Conservation (phyloP, 2,888 invertebrate genomes). For the Xestoiulus laeticollis region DNA sequence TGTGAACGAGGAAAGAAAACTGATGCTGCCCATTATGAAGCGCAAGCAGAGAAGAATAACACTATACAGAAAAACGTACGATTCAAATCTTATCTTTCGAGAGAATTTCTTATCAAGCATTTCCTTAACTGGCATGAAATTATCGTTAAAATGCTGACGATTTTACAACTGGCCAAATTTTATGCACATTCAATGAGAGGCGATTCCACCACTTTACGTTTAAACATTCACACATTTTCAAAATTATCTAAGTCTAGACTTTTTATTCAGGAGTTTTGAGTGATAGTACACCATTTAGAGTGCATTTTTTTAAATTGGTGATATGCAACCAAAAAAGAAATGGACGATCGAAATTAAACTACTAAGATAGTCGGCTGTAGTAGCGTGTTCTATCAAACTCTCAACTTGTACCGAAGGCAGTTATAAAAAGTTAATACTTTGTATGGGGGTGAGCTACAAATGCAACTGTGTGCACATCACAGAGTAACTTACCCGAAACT, state of each 20-base stretch:
- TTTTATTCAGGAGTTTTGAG: too few relatives aligned
- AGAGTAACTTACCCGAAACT: slow-evolving; percentile 4
- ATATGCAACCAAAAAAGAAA: neutral
- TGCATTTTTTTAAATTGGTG: too few relatives aligned
- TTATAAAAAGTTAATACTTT: slow-evolving; percentile 21
- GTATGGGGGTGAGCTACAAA: neutral
- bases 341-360: neutral
- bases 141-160: neutral
- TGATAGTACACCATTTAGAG: too few relatives aligned
- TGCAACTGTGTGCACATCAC: neutral
- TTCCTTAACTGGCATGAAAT: neutral
- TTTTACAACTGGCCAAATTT: too few relatives aligned
- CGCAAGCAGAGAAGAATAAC: neutral
- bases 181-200: too few relatives aligned
- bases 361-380: neutral
- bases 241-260: too few relatives aligned
- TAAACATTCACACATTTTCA: too few relatives aligned
- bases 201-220: too few relatives aligned
- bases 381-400: neutral
- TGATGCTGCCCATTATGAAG: neutral
- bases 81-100: neutral
- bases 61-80: neutral
- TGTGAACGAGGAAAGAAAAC: neutral
- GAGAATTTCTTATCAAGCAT: neutral
- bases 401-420: neutral